Base-by-base conservation (phyloP, 2,888 invertebrate species). In the Sialis lutaria region DNA sequence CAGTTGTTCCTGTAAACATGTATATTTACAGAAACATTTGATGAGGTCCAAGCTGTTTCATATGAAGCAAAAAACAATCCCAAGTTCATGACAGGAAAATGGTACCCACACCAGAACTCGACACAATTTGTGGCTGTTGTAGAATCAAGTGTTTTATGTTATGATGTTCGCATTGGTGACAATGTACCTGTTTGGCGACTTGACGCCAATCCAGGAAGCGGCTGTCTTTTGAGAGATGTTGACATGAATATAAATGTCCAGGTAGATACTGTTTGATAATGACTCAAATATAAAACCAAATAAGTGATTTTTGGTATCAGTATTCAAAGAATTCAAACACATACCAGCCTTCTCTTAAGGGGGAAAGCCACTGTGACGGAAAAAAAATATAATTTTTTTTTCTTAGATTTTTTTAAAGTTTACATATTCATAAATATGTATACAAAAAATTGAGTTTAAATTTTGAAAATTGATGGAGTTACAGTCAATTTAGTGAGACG, bases 181-280 rank as follows among this genome's bases (percentile, higher is more conserved):
- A 73, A 81, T 55, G 79, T 82, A 55, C 67, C 77, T 1, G 79
- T 82, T 0, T 93, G 90, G 86, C 71, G 70, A 53, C 83, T 97
- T 54, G 84, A 88, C 53, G 79, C 82, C 53, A 46, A 13, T 51
- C 54, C 57, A 47, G 88, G 90, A 4, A 96, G 97, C 65, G 75
- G 81, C 12, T 92, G 95, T 63, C 72, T 89, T 37, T 82, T 90
- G 50, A 72, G 96, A 47, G 91, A 93, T 60, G 64, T 98, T 37
- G 97, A 97, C 65, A 96, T 93, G 60, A 98, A 98, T 67, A 89
- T 93, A n/a, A 97, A 97, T 66, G 86, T 89, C 64, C 95, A 93
- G 58, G 95, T 95, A 59, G 87, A 88, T 53, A n/a, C 4, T 3
- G 10, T 35, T 22, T 22, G 22, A 22, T 22, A 22, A 22, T 2